Base-by-base conservation (phyloP, 2,797 vertebrate species). In the Hylomyscus alleni region DNA sequence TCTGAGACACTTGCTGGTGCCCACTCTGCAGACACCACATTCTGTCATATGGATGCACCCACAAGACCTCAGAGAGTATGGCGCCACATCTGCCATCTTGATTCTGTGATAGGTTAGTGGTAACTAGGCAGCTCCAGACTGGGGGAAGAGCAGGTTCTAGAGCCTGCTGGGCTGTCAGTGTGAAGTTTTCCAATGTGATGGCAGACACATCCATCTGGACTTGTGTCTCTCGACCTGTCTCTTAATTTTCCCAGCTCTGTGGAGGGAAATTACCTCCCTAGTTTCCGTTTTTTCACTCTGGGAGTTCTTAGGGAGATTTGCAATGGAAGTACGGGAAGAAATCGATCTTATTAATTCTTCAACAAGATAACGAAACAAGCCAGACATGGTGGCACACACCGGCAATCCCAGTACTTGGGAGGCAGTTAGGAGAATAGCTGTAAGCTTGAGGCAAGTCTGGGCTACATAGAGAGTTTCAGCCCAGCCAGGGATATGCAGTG, bases 211-310 rank as follows among this genome's bases (percentile, higher is more conserved):
- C 20, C 44, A 26, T 19, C 47, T 52, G 78, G 60, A 37, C 13
- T 24, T 22, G 34, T 56, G 50, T 44, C 34, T 52, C 62, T 65
- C 13, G 52, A 20, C 14, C 54, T 50, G 34, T 50, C 72, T 44
- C 9, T 37, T 37, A 19, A 47, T 78, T n/a, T 56, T 92, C 26
- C 31, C 0, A 15, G 6, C 4, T 24, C 80, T 44, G 2, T 0
- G 5, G 24, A 83, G n/a, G 88, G 29, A 17, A 29, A 56, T 62
- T 47, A 89, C 73, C n/a, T 37, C 86, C 40, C 11, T 26, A 13
- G n/a, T 0, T 0, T 56, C 8, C 10, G n/a, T 15, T 31, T 58
- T 29, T 54, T 17, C 76, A 7, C 1, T 37, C 50, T 34, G 13
- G 60, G 22, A 24, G 60, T 19, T 69, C 69, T 37, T 40, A 20